Percentiles rank a stretch among this genome's conserved stretches.
Conservation (phyloP, 35 echinoderm and acorn worm species). For the Apostichopus parvimensis region DNA sequence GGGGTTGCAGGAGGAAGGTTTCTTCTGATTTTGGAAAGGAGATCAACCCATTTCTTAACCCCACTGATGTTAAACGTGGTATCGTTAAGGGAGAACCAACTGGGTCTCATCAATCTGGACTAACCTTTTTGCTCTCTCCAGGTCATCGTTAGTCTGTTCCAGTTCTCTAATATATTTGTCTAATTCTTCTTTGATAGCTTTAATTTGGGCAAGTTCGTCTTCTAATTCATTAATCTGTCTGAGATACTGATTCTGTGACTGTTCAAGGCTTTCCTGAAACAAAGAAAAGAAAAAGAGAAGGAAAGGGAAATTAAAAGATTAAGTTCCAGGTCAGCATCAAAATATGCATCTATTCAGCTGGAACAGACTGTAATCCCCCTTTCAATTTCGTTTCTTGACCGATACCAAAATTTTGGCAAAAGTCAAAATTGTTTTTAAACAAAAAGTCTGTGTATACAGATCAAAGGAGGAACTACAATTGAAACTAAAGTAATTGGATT, state of each 20-base stretch:
- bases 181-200: constrained; percentile 90
- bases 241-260: constrained; percentile 83
- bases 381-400: not conserved
- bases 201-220: constrained; percentile 95
- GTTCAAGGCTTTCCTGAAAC: constrained; percentile 88
- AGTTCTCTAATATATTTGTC: constrained; percentile 98
- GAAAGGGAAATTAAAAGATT: not conserved
- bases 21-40: too few species aligned
- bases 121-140: constrained; percentile 97
- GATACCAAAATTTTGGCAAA: too few species aligned
- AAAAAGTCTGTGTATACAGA: too few species aligned
- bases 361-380: not conserved
- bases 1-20: too few species aligned
- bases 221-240: constrained; percentile 92
- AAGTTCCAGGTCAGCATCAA: not conserved
- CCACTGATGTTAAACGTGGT: too few species aligned
- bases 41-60: too few species aligned
- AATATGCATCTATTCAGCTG: not conserved
- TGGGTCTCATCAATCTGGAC: not conserved
- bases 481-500: too few species aligned
- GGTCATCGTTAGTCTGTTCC: constrained; percentile 95
- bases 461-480: too few species aligned
- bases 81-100: too few species aligned
- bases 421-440: too few species aligned
- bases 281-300: constrained; percentile 19